Base-by-base conservation (phyloP, 1,140 invertebrate genomes). In the Leptinotarsa defecta region DNA sequence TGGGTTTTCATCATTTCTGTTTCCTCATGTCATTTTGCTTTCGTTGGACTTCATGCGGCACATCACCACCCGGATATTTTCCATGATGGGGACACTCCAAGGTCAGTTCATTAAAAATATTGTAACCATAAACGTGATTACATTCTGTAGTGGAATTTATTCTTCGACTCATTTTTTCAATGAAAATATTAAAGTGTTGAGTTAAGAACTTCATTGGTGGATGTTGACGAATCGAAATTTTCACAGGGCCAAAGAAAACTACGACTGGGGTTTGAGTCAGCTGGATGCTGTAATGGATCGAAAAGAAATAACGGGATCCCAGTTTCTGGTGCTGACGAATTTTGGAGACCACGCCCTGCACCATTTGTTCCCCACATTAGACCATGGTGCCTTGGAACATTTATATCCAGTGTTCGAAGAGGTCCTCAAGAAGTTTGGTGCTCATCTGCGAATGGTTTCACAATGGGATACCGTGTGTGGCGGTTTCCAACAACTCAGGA, bases 1-100 rank as follows among this genome's bases (percentile, higher is more conserved):
- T 94, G 92, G 92, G 62, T 89, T 0, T 84, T 87, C 63, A 90
- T 94, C 27, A 81, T 91, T 13, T 74, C 88, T 4, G 81, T 89
- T 0, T 86, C 83, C 0, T 94, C 93, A 81, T 89, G 91, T 20
- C 76, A 89, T 3, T 94, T 95, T 82, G 85, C 82, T 13, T 78
- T 88, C 1, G 90, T 94, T 62, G 94, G 92, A 4, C 76, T 94
- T 0, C 94, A 91, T 83, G 94, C 92, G 4, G 93, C 91, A 49
- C 94, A 96, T 88, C 94, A 95, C 85, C 93, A 94, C 86, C 93
- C 94, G 0, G 89, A 94, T 48, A 92, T 94, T 71, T 94, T 94
- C 83, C 94, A 95, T 79, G 94, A 95, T 82, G 94, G 94, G 4
- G 94, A 96, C 83, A 84, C 88, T 76, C 83, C 89, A 63, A 86